Base-by-base conservation (phyloP, 2,888 invertebrate genomes). In the Leucania comma region DNA sequence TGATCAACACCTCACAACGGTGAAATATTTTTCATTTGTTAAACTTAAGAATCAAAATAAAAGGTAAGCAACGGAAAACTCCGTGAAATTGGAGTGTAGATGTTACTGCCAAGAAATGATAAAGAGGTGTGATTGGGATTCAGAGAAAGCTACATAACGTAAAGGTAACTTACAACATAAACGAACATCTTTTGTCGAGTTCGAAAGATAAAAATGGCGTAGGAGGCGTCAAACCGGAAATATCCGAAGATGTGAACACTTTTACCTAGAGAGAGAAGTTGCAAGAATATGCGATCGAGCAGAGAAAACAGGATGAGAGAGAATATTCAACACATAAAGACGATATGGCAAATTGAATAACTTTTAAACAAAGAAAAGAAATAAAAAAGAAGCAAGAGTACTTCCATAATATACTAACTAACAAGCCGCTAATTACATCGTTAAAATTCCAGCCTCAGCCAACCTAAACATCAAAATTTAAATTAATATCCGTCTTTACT, bases 401-500 rank as follows among this genome's bases (percentile, higher is more conserved):
- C 24, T 29, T 24, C 35, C n/a, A 72, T 48, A 48, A 48, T 24
- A 38, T 24, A 71, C 32, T 64, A 48, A 10, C 26, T 61, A 20
- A 72, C 22, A 60, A 56, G 26, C 46, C 24, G 56, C 50, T 80
- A 64, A 76, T 61, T 53, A 65, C 29, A 65, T 76, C 69, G 60
- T 78, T 75, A 80, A 78, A 22, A 80, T 70, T 65, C 50, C 64
- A 61, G 57, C 32, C 26, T 51, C 57, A 69, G 53, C 58, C 48
- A 69, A 63, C 12, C 35, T 38, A 63, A 69, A 64, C 60, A 70
- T 61, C 66, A 61, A 78, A 67, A 71, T 68, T 68, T 57, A 60
- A 78, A 78, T 81, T 66, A 75, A 68, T 72, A 70, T 68, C 46
- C 46, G 68, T 70, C 62, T 66, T 81, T 57, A 58, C 54, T 54